Conservation (phyloP, 2,113 vertebrate species). For the Solenodon paradoxus region DNA sequence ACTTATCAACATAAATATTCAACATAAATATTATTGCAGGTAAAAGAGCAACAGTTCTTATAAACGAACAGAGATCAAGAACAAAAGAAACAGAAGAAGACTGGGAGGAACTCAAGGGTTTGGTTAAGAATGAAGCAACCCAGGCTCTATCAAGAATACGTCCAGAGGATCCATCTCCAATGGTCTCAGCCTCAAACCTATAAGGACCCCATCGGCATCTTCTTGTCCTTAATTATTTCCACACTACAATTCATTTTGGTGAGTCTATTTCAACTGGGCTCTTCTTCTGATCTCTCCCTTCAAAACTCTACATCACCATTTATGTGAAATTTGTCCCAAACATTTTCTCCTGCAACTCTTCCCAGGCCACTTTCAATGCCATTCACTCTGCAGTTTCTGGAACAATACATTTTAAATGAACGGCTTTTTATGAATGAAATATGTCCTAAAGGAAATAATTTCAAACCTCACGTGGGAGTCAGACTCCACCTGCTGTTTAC, state of each 20-base stretch:
- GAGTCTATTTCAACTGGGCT: not conserved
- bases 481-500: not conserved
- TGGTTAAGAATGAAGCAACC: not conserved
- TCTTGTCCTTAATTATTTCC: not conserved
- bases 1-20: not conserved
- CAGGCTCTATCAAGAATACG: not conserved
- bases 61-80: not conserved
- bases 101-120: not conserved
- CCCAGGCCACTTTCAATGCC: not conserved
- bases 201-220: not conserved
- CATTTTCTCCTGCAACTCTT: not conserved
- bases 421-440: not conserved
- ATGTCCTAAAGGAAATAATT: not conserved
- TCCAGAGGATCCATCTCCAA: not conserved
- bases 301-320: not conserved
- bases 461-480: not conserved
- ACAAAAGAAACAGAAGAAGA: not conserved
- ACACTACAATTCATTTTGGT: not conserved
- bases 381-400: not conserved
- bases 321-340: not conserved
- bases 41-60: not conserved
- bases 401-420: not conserved
- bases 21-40: not conserved
- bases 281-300: not conserved
- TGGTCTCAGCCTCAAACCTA: not conserved